A percentile compares a stretch with the other conserved stretches of the same genome.
Conservation (phyloP, 2,888 invertebrate species). For the Ptilodon capucinus region DNA sequence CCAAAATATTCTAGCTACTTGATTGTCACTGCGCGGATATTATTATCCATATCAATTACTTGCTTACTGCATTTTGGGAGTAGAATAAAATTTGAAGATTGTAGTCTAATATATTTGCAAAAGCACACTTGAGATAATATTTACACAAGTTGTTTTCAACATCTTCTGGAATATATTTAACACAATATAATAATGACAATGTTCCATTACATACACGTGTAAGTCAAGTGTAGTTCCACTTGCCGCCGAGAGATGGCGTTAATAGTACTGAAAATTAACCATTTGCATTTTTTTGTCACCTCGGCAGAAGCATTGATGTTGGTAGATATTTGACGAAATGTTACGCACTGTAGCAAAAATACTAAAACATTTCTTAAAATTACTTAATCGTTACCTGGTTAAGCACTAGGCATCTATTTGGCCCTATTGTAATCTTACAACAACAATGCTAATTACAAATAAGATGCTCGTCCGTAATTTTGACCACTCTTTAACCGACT, state of each 20-base stretch:
- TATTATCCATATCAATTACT: too few species aligned
- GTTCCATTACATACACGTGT: neutral
- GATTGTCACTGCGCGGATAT: too few species aligned
- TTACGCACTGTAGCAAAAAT: too few species aligned
- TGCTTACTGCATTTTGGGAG: too few species aligned
- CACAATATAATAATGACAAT: neutral
- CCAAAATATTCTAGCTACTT: too few species aligned
- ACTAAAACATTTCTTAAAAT: too few species aligned
- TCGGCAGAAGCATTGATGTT: too few species aligned
- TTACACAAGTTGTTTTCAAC: neutral
- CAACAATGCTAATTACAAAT: neutral
- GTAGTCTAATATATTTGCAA: neutral
- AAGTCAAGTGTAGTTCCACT: neutral
- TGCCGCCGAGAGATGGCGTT: constrained; percentile 4
- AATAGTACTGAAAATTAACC: neutral
- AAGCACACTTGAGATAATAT: neutral
- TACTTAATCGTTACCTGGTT: neutral
- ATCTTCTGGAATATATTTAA: neutral
- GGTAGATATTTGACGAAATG: too few species aligned
- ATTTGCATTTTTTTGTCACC: too few species aligned
- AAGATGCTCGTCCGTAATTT: neutral
- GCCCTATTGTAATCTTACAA: too few species aligned
- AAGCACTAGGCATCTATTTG: neutral
- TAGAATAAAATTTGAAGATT: too few species aligned
- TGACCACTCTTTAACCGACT: neutral